Evolutionary conservation across 2,113 vertebrate genomes (phyloP).

Genomic region (Heliornis fulica): DNA sequence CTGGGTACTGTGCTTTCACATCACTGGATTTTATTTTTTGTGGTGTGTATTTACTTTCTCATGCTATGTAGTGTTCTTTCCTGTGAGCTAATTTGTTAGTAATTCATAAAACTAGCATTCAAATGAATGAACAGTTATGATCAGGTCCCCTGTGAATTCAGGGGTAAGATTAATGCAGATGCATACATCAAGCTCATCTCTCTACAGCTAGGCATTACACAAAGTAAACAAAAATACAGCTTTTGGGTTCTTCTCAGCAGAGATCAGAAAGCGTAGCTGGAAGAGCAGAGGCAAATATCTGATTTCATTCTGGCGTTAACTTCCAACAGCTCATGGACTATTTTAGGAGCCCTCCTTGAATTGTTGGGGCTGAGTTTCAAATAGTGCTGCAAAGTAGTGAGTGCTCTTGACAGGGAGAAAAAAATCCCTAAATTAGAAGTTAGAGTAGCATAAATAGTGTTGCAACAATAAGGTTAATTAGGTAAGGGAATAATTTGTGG

Average conservation of each 20-base stretch:
- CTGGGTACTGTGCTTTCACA: neutral
- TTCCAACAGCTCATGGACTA: neutral
- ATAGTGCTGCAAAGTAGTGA: neutral
- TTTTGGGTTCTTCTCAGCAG: neutral
- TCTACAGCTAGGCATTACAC: neutral
- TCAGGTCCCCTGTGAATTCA: neutral
- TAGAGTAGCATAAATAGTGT: neutral
- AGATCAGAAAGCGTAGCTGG: neutral
- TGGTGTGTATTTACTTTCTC: neutral
- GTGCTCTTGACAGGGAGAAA: neutral
- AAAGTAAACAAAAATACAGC: neutral
- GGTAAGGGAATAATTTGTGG: neutral
- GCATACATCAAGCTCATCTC: neutral
- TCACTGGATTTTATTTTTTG: neutral
- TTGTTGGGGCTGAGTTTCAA: neutral
- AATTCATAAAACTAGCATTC: neutral
- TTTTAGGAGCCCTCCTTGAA: neutral
- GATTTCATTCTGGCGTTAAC: conserved; percentile 3
- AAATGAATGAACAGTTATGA: neutral
- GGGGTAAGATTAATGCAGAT: neutral
- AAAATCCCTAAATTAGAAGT: neutral
- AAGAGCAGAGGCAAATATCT: neutral
- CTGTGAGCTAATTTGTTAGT: neutral
- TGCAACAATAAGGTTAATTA: neutral
- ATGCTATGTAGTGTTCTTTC: accelerated